These are phyloP conservation scores for Seladonia tumulorum DNA, from an alignment of 2,888 invertebrate species.

Conservation along the genomic window DNA sequence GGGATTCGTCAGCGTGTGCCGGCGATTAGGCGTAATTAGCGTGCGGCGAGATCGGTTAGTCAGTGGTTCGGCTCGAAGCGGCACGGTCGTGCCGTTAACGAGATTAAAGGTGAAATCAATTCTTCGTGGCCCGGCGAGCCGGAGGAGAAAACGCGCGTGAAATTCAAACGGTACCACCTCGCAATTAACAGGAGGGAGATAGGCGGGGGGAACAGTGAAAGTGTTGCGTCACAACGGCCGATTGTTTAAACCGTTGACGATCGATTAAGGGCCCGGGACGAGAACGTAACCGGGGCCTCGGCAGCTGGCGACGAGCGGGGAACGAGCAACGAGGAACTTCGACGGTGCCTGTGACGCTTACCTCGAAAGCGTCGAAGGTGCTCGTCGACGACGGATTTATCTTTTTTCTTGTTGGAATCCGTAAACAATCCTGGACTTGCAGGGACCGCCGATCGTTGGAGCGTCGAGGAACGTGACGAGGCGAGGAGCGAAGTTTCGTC, in stretches of 20 bases:
- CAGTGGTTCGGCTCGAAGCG: conserved; percentile 24
- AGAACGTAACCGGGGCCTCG: neutral
- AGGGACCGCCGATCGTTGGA: conserved; percentile 67
- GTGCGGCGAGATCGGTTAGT: conserved; percentile 23
- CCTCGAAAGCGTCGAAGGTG: neutral
- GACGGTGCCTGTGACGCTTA: neutral
- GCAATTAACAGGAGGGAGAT: conserved; percentile 48
- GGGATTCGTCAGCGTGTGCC: conserved; percentile 36
- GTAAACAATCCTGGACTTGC: conserved; percentile 52
- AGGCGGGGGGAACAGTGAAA: conserved; percentile 51
- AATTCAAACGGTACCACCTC: conserved; percentile 54
- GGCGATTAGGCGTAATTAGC: conserved; percentile 33
- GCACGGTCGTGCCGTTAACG: conserved; percentile 41
- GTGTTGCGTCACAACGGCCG: conserved; percentile 53
- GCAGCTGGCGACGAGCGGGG: conserved; percentile 12
- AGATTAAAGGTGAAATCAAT: conserved; percentile 66
- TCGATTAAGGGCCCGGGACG: conserved; percentile 43
- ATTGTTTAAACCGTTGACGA: conserved; percentile 59
- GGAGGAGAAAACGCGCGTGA: conserved; percentile 62
- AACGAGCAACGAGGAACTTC: conserved; percentile 17
- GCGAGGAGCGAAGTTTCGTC: conserved; percentile 40
- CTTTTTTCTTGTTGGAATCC: neutral
- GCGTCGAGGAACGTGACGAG: conserved; percentile 57
- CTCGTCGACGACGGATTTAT: conserved; percentile 37
- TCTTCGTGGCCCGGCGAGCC: conserved; percentile 1